Evolutionary conservation across 2,888 invertebrate genomes (phyloP).

Genomic region (Drosophila subquinaria): DNA sequence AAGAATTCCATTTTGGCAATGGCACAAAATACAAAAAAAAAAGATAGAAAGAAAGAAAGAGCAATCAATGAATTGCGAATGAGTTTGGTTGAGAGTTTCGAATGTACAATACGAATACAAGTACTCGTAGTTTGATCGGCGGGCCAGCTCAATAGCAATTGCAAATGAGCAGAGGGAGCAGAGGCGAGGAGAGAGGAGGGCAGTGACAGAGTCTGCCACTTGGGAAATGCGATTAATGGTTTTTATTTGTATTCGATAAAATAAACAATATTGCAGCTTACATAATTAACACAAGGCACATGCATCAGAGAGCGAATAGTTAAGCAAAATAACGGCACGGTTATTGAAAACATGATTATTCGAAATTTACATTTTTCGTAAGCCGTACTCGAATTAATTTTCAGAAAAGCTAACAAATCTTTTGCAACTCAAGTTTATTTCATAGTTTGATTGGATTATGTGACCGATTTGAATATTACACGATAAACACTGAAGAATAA

Average conservation of each 20-base stretch:
- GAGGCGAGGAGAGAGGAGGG: background rate
- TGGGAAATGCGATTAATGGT: slow-evolving; percentile 52
- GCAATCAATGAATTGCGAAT: slow-evolving; percentile 17
- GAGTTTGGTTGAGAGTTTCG: background rate
- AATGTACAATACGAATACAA: background rate
- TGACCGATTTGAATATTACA: too few species aligned
- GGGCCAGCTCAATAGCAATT: slow-evolving; percentile 49
- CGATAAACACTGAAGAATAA: too few species aligned
- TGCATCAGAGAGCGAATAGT: background rate
- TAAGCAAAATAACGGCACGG: slow-evolving; percentile 1
- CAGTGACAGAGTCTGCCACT: slow-evolving; percentile 15
- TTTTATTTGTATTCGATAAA: slow-evolving; percentile 28
- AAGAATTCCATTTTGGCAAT: slow-evolving; percentile 57
- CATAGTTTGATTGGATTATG: too few species aligned
- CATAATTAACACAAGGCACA: slow-evolving; percentile 17
- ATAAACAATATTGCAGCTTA: slow-evolving; percentile 26
- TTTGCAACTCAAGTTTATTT: too few species aligned
- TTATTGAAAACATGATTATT: background rate
- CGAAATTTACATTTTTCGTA: background rate
- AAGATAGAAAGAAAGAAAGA: background rate
- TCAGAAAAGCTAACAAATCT: background rate
- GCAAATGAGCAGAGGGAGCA: slow-evolving; percentile 47
- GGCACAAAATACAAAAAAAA: slow-evolving; percentile 9
- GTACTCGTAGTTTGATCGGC: background rate
- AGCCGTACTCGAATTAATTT: background rate